Percentiles rank a stretch among this genome's conserved stretches.
phyloP scores from a whole-genome alignment of 1,140 invertebrate genomes.

The Brachionus manjavacas region DNA sequence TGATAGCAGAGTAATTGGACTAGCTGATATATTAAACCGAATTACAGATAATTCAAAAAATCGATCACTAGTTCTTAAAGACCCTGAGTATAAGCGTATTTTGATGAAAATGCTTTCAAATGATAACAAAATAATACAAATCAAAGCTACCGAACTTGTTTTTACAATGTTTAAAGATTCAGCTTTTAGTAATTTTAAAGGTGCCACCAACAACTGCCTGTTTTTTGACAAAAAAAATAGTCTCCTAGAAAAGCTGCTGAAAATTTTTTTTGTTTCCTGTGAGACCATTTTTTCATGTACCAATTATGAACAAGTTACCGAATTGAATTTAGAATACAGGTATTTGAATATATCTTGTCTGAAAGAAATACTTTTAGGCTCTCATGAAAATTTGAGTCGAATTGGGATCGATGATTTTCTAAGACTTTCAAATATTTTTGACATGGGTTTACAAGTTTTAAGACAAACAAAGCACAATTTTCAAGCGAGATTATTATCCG shows the following conservation, averaged over 20 bases:
- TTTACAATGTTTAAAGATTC: background rate
- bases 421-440: background rate
- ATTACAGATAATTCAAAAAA: background rate
- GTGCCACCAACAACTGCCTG: background rate
- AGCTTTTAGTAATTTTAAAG: background rate
- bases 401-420: background rate
- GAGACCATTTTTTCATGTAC: background rate
- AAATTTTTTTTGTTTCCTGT: background rate
- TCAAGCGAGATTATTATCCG: background rate
- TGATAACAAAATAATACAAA: background rate
- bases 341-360: background rate
- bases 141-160: background rate
- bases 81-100: background rate
- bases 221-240: background rate
- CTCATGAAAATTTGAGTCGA: background rate
- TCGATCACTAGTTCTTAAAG: background rate
- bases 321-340: background rate
- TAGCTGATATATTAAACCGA: background rate
- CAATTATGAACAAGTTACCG: background rate
- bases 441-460: background rate
- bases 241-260: background rate
- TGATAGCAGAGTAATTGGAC: background rate
- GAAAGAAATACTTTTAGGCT: background rate
- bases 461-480: background rate
- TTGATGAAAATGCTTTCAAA: background rate